Percentiles rank a stretch among this genome's conserved stretches.
Conservation (phyloP, 2,888 invertebrate genomes). For the Lomographa bimaculata region DNA sequence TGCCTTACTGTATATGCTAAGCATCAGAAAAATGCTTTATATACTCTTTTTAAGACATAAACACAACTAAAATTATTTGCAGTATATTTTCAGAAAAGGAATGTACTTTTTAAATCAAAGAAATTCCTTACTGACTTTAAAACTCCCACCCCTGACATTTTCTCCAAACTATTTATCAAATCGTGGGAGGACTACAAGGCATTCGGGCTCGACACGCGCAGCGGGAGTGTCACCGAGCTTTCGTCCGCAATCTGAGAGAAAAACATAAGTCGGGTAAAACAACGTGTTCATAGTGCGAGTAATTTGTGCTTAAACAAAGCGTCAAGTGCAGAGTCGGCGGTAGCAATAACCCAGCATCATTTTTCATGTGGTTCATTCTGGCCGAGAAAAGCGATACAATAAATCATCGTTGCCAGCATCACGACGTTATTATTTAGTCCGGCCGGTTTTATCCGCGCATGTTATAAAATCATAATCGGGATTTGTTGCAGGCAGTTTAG, state of each 20-base stretch:
- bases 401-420: constrained; percentile 81
- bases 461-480: constrained; percentile 58
- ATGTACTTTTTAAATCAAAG: too few relatives aligned
- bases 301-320: constrained; percentile 82
- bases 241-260: constrained; percentile 54
- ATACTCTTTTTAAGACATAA: too few relatives aligned
- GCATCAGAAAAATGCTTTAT: too few relatives aligned
- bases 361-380: constrained; percentile 82
- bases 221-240: constrained; percentile 27
- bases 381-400: constrained; percentile 80
- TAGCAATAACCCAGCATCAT: constrained; percentile 81
- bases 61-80: too few relatives aligned
- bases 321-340: constrained; percentile 79
- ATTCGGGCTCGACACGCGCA: constrained; percentile 32
- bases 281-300: constrained; percentile 77
- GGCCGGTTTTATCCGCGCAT: constrained; percentile 71
- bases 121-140: constrained; percentile 11
- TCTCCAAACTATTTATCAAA: constrained; percentile 63
- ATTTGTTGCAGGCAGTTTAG: constrained; percentile 21
- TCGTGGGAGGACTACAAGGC: constrained; percentile 37
- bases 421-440: constrained; percentile 79
- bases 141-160: constrained; percentile 30
- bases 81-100: too few relatives aligned
- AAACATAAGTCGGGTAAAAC: constrained; percentile 65
- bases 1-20: too few relatives aligned